Evolutionary conservation across 2,888 invertebrate species (phyloP).

Genomic region (Rhyacophila evoluta): DNA sequence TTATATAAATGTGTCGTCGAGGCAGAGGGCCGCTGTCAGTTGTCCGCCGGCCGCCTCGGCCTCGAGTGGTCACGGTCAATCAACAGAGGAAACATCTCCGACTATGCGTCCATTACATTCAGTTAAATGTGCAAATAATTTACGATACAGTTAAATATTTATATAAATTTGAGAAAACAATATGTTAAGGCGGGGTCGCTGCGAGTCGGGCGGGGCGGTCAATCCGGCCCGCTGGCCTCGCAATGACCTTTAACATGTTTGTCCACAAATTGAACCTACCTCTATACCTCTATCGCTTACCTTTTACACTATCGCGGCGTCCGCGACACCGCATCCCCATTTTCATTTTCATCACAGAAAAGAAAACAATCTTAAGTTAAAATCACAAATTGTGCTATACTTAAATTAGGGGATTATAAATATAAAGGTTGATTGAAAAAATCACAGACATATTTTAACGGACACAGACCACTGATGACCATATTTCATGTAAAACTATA

Average conservation of each 20-base stretch:
- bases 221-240: not conserved
- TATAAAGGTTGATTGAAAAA: conserved; percentile 72
- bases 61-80: conserved; percentile 47
- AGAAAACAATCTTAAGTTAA: conserved; percentile 63
- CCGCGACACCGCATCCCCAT: conserved; percentile 26
- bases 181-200: conserved; percentile 6
- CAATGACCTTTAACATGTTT: not conserved
- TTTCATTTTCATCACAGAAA: conserved; percentile 30
- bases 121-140: conserved; percentile 44
- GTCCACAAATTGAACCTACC: conserved; percentile 13
- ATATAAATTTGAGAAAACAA: conserved; percentile 37
- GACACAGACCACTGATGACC: conserved; percentile 70
- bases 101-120: conserved; percentile 43
- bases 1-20: conserved; percentile 48
- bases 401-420: conserved; percentile 69
- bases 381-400: conserved; percentile 72
- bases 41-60: conserved; percentile 13
- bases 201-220: not conserved
- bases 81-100: conserved; percentile 49
- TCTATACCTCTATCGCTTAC: conserved; percentile 4
- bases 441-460: conserved; percentile 72
- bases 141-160: conserved; percentile 41
- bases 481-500: conserved; percentile 64
- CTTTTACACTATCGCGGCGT: conserved; percentile 29
- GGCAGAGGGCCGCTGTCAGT: conserved; percentile 5